Evolutionary conservation across 2,797 vertebrate genomes (phyloP), one percentile per base, ranked within the genome.

Genomic region (Rhabdomys pumilio): DNA sequence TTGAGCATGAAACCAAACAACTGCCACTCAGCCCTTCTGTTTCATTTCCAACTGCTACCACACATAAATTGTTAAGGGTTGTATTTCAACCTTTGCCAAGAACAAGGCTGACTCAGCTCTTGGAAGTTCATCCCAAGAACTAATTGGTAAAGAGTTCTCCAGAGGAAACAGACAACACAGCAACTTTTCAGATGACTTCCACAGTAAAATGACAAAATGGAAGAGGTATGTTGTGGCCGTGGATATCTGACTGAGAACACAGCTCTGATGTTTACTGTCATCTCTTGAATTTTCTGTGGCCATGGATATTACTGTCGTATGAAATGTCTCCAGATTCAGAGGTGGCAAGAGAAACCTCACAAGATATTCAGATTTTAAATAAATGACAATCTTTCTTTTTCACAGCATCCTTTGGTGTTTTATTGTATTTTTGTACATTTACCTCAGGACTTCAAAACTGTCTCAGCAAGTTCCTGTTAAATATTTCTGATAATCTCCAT

Each of bases 21-120:
- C 38, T 38, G 4, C 6, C 50, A 24, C 65, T 73, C 20, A 20
- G 5, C 7, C 38, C 47, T 44, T 79, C 53, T 61, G 20, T 95
- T 82, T 63, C 34, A 75, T 57, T 77, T 57, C 73, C 65, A 77
- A 14, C 17, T 87, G 73, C 83, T 73, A 75, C 34, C 50, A 63
- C 61, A 41, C 67, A 80, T 38, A n/a, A 94, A 38, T 82, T 75
- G 4, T 26, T 65, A 69, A 83, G 53, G 44, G 34, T 55, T 84
- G 22, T 31, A 22, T 88, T 85, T 91, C 87, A 79, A 77, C 69
- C 65, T 85, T 76, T 72, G 44, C 93, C 87, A 86, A 87, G 75
- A 80, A 91, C 81, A 59, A 34, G 92, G 26, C 50, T 95, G 87
- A 89, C 26, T 83, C 87, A 69, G 84, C 83, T 89, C 87, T 83